Evolutionary conservation across 30 jellyfish, hydroid and myxozoan species (phyloP).

Genomic region (Pseudorhiza aurosa): DNA sequence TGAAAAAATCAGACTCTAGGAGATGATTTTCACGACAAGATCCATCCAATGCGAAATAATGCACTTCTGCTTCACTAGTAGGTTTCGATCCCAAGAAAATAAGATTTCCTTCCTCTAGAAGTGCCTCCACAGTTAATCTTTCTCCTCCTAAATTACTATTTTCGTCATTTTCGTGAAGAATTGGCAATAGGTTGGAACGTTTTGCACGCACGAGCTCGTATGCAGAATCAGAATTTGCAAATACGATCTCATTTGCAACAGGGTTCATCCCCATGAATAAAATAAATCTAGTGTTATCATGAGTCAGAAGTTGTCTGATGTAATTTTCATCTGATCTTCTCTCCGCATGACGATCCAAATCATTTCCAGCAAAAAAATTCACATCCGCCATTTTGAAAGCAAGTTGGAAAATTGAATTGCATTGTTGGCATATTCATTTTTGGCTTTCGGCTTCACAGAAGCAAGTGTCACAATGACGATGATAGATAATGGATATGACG

Average conservation of each 20-base stretch:
- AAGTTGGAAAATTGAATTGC: background rate
- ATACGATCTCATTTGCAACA: background rate
- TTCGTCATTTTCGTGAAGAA: background rate
- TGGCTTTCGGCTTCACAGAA: too few species aligned
- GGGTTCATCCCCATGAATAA: slow-evolving; percentile 25
- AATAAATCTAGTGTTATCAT: background rate
- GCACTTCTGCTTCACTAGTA: background rate
- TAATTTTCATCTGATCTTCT: slow-evolving; percentile 7
- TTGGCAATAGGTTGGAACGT: background rate
- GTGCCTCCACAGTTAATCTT: background rate
- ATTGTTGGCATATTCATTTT: too few species aligned
- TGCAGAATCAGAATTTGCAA: background rate
- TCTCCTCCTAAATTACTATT: background rate
- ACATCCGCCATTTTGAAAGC: slow-evolving; percentile 42
- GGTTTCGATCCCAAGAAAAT: slow-evolving; percentile 24
- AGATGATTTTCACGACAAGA: background rate
- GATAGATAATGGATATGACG: too few species aligned
- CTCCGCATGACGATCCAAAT: slow-evolving; percentile 37
- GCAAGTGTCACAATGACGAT: too few species aligned
- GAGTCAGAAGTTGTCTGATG: background rate
- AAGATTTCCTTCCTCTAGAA: background rate
- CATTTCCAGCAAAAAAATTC: slow-evolving; percentile 47
- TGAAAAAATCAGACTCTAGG: background rate
- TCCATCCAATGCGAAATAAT: slow-evolving; percentile 26
- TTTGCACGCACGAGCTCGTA: slow-evolving; percentile 2